These are phyloP conservation scores for Meloidogyne hapla DNA, from an alignment of 1,140 invertebrate genomes.

Conservation along the genomic window DNA sequence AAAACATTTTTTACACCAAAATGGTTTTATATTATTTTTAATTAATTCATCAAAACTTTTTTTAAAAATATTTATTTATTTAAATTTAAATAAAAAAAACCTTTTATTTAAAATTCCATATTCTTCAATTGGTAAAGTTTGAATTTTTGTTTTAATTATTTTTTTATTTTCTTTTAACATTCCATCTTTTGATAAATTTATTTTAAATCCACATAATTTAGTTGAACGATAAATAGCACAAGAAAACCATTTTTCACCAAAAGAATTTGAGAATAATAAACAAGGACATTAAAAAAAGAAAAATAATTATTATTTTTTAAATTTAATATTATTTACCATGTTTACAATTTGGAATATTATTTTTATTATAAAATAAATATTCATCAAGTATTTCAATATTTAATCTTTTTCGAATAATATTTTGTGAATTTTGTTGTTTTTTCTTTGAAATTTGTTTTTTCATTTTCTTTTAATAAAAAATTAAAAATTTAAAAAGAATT, in stretches of 20 bases:
- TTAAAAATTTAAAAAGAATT: background rate
- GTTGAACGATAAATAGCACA: conserved; percentile 22
- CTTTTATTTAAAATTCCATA: conserved; percentile 2
- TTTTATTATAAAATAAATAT: background rate
- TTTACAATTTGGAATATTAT: conserved; percentile 7
- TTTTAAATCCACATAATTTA: conserved; percentile 13
- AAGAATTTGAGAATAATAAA: conserved; percentile 18
- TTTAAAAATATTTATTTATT: background rate
- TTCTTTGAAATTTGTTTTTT: conserved; percentile 3
- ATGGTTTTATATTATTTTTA: background rate
- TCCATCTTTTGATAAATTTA: background rate
- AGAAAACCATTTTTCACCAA: conserved; percentile 17
- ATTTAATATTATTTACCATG: conserved; percentile 10
- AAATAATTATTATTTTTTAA: conserved; percentile 3
- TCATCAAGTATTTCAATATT: conserved; percentile 13
- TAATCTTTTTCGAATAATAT: conserved; percentile 5
- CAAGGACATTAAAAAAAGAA: conserved; percentile 19
- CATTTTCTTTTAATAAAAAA: background rate
- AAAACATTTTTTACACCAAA: conserved; percentile 16
- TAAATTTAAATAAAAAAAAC: background rate
- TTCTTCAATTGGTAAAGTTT: conserved; percentile 15
- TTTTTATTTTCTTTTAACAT: background rate
- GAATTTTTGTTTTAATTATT: background rate
- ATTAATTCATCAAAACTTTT: conserved; percentile 22
- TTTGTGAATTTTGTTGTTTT: background rate